These are phyloP conservation scores for Didymodactylos carnosus DNA, from an alignment of 2,888 invertebrate species.

Conservation along the genomic window DNA sequence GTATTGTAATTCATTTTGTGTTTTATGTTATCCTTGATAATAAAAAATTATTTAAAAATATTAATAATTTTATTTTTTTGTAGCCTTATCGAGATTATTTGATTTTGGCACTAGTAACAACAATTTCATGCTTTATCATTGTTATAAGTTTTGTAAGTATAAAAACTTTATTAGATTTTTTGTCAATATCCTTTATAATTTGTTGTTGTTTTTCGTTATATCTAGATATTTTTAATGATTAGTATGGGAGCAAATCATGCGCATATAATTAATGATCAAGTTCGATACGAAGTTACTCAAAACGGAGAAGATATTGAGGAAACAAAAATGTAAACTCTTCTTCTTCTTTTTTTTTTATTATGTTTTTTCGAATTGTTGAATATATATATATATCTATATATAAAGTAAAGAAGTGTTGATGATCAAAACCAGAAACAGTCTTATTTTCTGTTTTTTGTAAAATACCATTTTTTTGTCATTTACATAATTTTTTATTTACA, in stretches of 20 bases:
- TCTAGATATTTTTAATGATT: background rate
- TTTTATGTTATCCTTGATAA: background rate
- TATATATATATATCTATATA: no score
- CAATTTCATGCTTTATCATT: background rate
- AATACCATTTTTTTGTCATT: no score
- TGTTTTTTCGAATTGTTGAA: no score
- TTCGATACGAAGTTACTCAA: background rate
- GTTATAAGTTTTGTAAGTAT: background rate
- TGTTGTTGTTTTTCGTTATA: background rate
- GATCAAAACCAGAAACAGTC: no score
- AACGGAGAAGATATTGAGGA: background rate
- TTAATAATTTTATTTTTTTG: background rate
- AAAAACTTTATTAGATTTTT: background rate
- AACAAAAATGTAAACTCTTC: background rate
- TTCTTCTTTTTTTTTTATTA: no score
- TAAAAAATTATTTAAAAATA: background rate
- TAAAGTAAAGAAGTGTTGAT: no score
- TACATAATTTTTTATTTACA: no score
- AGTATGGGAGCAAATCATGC: background rate
- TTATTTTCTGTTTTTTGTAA: no score
- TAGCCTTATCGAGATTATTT: background rate
- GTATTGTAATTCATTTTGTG: no score
- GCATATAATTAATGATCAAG: background rate
- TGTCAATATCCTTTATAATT: background rate
- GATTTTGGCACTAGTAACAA: background rate